Base-by-base conservation (phyloP, 2,113 vertebrate species). In the Canis aureus region DNA sequence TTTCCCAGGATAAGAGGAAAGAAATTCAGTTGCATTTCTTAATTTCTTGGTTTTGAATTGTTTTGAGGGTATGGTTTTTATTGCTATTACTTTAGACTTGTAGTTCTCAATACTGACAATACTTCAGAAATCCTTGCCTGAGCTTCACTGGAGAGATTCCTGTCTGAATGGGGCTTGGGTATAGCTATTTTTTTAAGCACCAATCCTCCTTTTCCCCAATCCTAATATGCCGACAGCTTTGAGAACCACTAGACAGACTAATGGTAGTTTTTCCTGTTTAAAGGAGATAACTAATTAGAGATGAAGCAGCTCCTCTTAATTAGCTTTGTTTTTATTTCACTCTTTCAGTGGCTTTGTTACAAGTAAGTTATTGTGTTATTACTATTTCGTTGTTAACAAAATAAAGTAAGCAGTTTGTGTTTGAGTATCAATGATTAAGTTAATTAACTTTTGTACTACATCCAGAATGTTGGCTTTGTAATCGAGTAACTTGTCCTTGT, bases 371-470 rank as follows among this genome's bases (percentile, higher is more conserved):
- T 62, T 94, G 69, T 95, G 78, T 89, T 96, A n/a, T 49, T 96
- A 92, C 19, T 92, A 11, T 97, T 97, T 82, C 23, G 71, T 90
- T 98, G 87, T 92, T 98, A 53, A 97, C 94, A 38, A 83, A 98
- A 98, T 98, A 97, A 98, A 98, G n/a, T 96, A 98, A 92, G 17
- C 25, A 94, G n/a, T 92, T 91, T 89, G 57, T 92, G 51, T 97
- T 97, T 97, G 35, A 76, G 25, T 97, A 20, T 94, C 93, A 57
- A 1, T 98, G 0, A 97, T 80, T 97, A 53, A 84, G 90, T 82
- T 93, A 97, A 55, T 62, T 96, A 49, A 69, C 23, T 97, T 97
- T 67, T 64, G 66, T 90, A 89, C 23, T 95, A n/a, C 51, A 49
- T 32, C 91, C 43, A 90, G 59, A 95, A 55, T 93, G 10, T 95